Evolutionary conservation across 2,797 vertebrate genomes (phyloP).

Genomic region (Lepus oiostolus): DNA sequence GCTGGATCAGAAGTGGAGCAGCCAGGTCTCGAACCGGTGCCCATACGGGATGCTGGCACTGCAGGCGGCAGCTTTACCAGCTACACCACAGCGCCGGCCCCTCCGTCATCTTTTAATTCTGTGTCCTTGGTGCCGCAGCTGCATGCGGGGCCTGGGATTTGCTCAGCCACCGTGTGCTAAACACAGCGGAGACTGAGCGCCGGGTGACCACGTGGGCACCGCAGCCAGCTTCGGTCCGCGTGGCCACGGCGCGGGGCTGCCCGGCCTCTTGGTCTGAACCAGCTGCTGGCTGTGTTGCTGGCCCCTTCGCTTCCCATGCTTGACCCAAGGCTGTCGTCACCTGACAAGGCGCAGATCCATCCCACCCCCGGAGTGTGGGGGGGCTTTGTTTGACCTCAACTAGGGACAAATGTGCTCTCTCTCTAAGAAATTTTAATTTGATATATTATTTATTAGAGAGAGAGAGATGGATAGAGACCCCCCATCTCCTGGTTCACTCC

Average conservation of each 20-base stretch:
- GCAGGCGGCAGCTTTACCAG: too few relatives aligned
- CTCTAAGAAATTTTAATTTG: too few relatives aligned
- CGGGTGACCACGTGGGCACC: background rate
- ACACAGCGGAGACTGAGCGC: background rate
- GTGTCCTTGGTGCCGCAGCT: background rate
- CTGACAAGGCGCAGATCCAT: constrained; percentile 35
- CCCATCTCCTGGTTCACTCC: too few relatives aligned
- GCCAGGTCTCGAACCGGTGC: too few relatives aligned
- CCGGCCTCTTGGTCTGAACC: constrained; percentile 6
- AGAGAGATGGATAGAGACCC: too few relatives aligned
- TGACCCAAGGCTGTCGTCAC: background rate
- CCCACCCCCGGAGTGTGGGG: too few relatives aligned
- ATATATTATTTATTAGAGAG: too few relatives aligned
- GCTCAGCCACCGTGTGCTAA: background rate
- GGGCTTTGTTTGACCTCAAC: background rate
- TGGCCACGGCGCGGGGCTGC: background rate
- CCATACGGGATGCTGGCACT: too few relatives aligned
- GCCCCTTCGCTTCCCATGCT: constrained; percentile 25
- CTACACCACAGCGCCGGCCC: too few relatives aligned
- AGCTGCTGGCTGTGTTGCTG: background rate
- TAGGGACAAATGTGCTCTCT: background rate
- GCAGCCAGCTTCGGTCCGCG: background rate
- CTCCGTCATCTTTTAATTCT: background rate
- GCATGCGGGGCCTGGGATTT: background rate
- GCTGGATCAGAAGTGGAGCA: too few relatives aligned